These are phyloP conservation scores for Zenarchopterus dispar DNA, from an alignment of 2,797 vertebrate species.

Conservation along the genomic window DNA sequence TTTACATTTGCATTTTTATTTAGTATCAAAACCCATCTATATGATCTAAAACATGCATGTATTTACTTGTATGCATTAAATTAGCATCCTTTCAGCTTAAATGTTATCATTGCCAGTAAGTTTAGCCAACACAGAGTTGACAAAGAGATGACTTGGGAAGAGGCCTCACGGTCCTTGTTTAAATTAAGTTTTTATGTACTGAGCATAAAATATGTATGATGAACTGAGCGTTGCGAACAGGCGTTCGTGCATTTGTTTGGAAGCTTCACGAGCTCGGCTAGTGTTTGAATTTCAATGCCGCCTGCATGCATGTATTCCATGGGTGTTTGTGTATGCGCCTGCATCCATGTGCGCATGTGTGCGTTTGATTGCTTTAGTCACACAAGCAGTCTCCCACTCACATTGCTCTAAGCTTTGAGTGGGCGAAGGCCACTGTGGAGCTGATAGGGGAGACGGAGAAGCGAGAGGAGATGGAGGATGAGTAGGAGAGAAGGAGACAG, in stretches of 20 bases:
- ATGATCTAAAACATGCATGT: conserved; percentile 19
- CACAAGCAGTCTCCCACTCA: conserved; percentile 79
- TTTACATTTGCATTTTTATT: conserved; percentile 9
- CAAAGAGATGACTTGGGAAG: background rate
- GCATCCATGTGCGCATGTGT: conserved; percentile 43
- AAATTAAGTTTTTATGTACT: conserved; percentile 53
- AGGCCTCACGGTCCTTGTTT: conserved; percentile 27
- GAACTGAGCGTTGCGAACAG: conserved; percentile 44
- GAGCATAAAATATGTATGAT: conserved; percentile 66
- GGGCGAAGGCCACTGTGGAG: conserved; percentile 81
- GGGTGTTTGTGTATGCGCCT: conserved; percentile 32
- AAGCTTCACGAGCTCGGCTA: conserved; percentile 38
- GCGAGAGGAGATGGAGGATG: conserved; percentile 74
- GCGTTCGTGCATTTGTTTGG: conserved; percentile 46
- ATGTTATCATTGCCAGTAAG: conserved; percentile 9
- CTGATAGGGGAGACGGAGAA: conserved; percentile 77
- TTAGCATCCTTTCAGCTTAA: background rate
- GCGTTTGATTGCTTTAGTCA: conserved; percentile 80
- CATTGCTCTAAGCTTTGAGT: conserved; percentile 82
- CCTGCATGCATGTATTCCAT: conserved; percentile 51
- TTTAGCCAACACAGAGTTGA: conserved; percentile 37
- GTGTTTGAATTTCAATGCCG: conserved; percentile 47
- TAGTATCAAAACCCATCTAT: background rate
- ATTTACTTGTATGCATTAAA: conserved; percentile 1
- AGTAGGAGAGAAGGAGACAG: conserved; percentile 77